A percentile compares a stretch with the other conserved stretches of the same genome.
Conservation (phyloP, 2,888 invertebrate species). For the Spodoptera picta region DNA sequence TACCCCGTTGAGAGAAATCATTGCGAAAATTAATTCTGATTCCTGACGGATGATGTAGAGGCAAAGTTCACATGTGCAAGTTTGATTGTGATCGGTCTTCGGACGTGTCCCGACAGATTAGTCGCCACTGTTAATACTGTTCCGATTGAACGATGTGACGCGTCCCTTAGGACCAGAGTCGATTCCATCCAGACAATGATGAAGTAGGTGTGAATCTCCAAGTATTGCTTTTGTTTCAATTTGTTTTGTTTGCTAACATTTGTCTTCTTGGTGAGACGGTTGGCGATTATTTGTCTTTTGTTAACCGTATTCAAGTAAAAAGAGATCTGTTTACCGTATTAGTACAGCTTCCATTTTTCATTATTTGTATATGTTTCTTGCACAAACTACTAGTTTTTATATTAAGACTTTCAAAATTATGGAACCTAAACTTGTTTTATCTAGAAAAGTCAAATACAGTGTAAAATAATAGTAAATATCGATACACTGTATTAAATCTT, state of each 20-base stretch:
- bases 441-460: no score
- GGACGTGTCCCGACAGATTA: slow-evolving; percentile 74
- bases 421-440: no score
- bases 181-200: slow-evolving; percentile 65
- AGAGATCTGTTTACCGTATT: no score
- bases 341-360: no score
- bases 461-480: no score
- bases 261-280: not conserved
- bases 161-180: slow-evolving; percentile 58
- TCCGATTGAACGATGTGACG: slow-evolving; percentile 55
- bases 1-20: slow-evolving; percentile 33
- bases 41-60: slow-evolving; percentile 59
- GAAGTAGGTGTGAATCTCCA: slow-evolving; percentile 55
- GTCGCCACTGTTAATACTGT: slow-evolving; percentile 66
- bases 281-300: no score
- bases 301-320: no score
- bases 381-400: no score
- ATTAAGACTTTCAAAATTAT: no score
- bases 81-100: slow-evolving; percentile 75
- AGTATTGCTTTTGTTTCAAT: slow-evolving; percentile 30
- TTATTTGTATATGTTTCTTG: no score
- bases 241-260: slow-evolving; percentile 28
- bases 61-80: slow-evolving; percentile 84
- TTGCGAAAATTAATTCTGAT: slow-evolving; percentile 20
- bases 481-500: not conserved